Evolutionary conservation across 2,113 vertebrate species (phyloP).

Genomic region (Rallus limicola): DNA sequence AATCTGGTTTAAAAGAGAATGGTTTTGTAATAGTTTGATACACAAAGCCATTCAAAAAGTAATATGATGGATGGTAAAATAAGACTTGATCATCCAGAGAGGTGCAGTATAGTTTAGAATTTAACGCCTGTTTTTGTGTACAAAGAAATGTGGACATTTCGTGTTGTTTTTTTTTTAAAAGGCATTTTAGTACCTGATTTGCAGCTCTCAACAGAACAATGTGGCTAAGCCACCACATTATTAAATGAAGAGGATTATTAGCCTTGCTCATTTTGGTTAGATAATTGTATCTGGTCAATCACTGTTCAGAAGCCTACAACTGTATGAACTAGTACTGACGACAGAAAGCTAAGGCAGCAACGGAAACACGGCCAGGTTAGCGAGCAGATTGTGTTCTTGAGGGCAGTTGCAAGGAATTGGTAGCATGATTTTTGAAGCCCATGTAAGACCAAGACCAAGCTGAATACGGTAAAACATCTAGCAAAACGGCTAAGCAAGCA

Average conservation of each 20-base stretch:
- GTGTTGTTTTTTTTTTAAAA: not conserved
- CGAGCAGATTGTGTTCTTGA: not conserved
- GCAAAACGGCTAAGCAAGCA: not conserved
- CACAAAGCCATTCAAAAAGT: not conserved
- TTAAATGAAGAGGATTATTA: not conserved
- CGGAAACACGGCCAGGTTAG: not conserved
- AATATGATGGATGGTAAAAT: not conserved
- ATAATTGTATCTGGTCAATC: not conserved
- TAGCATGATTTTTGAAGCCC: not conserved
- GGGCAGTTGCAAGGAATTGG: not conserved
- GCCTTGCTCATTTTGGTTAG: not conserved
- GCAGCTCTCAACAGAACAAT: not conserved
- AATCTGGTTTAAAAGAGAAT: not conserved
- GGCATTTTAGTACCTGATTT: not conserved
- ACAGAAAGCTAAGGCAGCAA: not conserved
- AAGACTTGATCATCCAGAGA: not conserved
- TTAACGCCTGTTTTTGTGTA: not conserved
- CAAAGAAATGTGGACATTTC: not conserved
- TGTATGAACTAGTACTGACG: not conserved
- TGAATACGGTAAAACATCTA: constrained; percentile 16
- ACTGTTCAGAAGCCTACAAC: not conserved
- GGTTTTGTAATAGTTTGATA: not conserved
- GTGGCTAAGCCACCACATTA: no score
- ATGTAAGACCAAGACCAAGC: constrained; percentile 28
- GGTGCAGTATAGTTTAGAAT: not conserved